Evolutionary conservation across 2,113 vertebrate species (phyloP).

Genomic region (Rhagologus leucostigma): DNA sequence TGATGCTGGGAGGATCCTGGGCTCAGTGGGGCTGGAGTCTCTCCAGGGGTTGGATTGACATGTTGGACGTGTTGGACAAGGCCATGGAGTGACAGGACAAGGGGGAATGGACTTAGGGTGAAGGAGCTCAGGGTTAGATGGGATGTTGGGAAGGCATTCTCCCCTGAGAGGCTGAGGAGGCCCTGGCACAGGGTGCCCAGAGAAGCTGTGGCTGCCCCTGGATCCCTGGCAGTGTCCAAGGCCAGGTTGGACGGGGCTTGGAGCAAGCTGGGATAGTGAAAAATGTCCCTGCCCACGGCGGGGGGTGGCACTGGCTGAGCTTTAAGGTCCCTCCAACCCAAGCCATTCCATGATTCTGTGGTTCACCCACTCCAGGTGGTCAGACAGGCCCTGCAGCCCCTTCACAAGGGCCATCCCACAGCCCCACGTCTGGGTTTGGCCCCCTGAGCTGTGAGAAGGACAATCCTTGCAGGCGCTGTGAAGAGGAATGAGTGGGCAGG

Average conservation of each 20-base stretch:
- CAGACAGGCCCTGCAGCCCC: neutral
- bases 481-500: neutral
- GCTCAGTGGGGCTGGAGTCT: neutral
- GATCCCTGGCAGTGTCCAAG: neutral
- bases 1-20: neutral
- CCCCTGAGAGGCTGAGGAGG: rapidly evolving
- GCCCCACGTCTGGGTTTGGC: neutral
- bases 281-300: neutral
- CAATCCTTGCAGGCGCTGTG: neutral
- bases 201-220: neutral
- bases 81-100: neutral
- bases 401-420: rapidly evolving
- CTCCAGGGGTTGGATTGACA: neutral
- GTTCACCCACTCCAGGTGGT: neutral
- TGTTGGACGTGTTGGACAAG: neutral
- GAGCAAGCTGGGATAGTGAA: rapidly evolving
- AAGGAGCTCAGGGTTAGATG: neutral
- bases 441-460: neutral
- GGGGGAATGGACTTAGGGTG: neutral
- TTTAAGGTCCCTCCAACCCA: neutral
- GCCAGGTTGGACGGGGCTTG: rapidly evolving
- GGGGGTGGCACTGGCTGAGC: rapidly evolving
- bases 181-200: neutral
- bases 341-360: neutral
- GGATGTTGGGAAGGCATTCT: rapidly evolving